These are phyloP conservation scores for Myodes glareolus DNA, from an alignment of 2,113 vertebrate genomes.

Conservation along the genomic window DNA sequence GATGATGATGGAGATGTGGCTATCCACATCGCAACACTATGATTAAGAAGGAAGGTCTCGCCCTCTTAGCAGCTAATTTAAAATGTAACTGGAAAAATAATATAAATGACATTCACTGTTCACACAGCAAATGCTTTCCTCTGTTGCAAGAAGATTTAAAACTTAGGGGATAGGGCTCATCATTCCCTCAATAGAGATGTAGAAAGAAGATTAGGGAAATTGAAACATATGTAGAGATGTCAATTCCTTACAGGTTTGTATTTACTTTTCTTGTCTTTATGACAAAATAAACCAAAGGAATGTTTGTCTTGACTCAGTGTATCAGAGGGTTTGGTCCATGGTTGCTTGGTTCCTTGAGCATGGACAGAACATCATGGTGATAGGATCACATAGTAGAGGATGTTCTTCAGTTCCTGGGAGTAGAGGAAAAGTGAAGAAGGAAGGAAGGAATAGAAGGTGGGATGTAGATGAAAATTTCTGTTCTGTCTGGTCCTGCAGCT, in stretches of 20 bases:
- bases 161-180: background rate
- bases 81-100: background rate
- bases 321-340: background rate
- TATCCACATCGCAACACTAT: background rate
- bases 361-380: background rate
- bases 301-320: background rate
- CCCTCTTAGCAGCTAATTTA: background rate
- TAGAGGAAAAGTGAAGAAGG: background rate
- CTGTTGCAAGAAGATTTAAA: background rate
- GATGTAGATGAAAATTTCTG: no score
- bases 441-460: background rate
- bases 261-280: background rate
- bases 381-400: background rate
- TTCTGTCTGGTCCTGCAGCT: no score
- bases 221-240: background rate
- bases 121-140: background rate
- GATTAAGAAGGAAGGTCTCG: background rate
- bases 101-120: slow-evolving; percentile 6
- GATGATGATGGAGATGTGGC: no score
- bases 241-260: background rate
- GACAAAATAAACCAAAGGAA: background rate
- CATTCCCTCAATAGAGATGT: background rate
- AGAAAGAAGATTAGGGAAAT: background rate
- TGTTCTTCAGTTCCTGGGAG: background rate
- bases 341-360: background rate